Conservation (phyloP, 2,113 vertebrate species). For the Lepisosteus osseus region DNA sequence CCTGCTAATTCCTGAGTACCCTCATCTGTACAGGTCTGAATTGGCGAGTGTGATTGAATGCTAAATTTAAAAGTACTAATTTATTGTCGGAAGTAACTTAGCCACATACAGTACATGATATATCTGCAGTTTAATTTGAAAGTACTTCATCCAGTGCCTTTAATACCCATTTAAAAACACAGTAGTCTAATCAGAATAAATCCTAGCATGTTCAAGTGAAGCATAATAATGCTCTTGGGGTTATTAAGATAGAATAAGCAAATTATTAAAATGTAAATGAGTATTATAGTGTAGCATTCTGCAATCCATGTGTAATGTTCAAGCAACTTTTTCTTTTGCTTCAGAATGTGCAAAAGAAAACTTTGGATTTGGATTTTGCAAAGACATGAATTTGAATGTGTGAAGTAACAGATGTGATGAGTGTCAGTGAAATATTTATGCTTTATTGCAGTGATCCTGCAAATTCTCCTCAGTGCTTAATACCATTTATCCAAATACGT, state of each 20-base stretch:
- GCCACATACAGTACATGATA: constrained; percentile 56
- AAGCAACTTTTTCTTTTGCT: constrained; percentile 15
- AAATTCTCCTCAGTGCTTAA: too few relatives aligned
- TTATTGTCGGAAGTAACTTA: constrained; percentile 65
- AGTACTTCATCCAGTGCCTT: constrained; percentile 52
- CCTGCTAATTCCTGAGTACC: constrained; percentile 49
- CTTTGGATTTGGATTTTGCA: too few relatives aligned
- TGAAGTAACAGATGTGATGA: too few relatives aligned
- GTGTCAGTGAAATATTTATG: too few relatives aligned
- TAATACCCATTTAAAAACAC: constrained; percentile 41
- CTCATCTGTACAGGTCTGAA: constrained; percentile 49
- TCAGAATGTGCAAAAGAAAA: too few relatives aligned
- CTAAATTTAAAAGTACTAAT: constrained; percentile 64
- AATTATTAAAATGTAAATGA: constrained; percentile 67
- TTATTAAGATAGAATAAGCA: constrained; percentile 47
- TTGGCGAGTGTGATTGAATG: constrained; percentile 58
- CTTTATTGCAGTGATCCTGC: too few relatives aligned
- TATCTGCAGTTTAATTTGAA: constrained; percentile 60
- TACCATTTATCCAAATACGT: too few relatives aligned
- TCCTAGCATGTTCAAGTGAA: constrained; percentile 49
- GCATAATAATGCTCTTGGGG: constrained; percentile 48
- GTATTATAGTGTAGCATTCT: constrained; percentile 57
- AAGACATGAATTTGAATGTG: too few relatives aligned
- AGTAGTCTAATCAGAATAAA: constrained; percentile 45
- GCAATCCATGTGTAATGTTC: constrained; percentile 49